phyloP scores from a whole-genome alignment of 1,140 invertebrate genomes.

The Cydia amplana region DNA sequence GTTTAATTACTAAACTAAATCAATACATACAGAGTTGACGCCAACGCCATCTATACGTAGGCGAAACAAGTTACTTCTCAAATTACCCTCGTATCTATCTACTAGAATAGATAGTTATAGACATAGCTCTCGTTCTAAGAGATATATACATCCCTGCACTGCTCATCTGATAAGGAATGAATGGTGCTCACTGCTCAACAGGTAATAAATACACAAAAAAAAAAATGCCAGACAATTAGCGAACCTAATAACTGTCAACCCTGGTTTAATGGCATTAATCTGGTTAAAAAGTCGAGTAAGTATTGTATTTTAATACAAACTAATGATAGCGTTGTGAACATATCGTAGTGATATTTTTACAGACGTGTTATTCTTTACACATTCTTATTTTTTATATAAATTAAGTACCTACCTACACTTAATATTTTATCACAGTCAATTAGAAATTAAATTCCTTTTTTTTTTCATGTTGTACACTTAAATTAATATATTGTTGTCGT shows the following conservation, averaged over 20 bases:
- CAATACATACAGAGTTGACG: no score
- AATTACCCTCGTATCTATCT: background rate
- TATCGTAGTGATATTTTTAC: no score
- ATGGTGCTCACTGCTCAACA: background rate
- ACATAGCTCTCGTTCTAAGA: background rate
- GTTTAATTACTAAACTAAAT: no score
- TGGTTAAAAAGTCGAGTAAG: constrained; percentile 20
- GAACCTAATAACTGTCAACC: background rate
- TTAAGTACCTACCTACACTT: no score
- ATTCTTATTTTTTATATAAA: no score
- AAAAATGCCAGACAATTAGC: background rate
- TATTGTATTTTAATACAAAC: background rate
- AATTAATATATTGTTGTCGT: background rate
- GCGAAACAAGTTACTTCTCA: no score
- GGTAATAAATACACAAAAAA: background rate
- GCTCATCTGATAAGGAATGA: background rate
- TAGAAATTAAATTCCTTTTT: no score
- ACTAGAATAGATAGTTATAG: background rate
- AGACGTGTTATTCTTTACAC: no score
- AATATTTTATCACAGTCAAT: no score
- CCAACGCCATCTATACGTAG: no score
- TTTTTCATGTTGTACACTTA: background rate
- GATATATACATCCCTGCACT: background rate
- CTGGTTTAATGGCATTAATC: background rate
- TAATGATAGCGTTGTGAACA: no score